Percentiles rank a stretch among this genome's conserved stretches.
These are phyloP conservation scores for Xestia c-nigrum DNA, from an alignment of 2,888 invertebrate species.

Conservation along the genomic window DNA sequence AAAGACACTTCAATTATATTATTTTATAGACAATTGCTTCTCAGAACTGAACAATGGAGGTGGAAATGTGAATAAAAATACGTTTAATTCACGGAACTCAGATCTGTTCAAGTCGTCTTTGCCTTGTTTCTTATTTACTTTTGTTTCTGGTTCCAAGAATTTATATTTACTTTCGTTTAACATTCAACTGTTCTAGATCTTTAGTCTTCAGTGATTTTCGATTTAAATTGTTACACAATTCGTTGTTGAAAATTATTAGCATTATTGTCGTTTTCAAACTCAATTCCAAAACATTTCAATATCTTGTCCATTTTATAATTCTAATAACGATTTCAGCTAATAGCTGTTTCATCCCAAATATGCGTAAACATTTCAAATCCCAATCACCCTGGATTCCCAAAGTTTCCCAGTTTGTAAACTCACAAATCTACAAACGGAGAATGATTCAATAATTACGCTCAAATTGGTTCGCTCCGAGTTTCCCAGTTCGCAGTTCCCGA, in stretches of 20 bases:
- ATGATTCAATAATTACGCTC: constrained; percentile 77
- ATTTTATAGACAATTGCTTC: not conserved
- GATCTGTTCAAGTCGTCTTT: not conserved
- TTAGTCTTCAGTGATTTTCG: not conserved
- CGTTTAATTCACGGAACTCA: not conserved
- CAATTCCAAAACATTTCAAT: constrained; percentile 11
- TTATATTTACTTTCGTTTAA: not conserved
- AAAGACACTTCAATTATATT: no score
- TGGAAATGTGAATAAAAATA: not conserved
- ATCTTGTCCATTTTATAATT: constrained; percentile 12
- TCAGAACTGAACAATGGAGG: not conserved
- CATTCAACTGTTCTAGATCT: not conserved
- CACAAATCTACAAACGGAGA: constrained; percentile 67
- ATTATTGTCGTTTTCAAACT: not conserved
- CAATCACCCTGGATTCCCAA: constrained; percentile 48
- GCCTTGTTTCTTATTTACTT: not conserved
- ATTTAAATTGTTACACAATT: not conserved
- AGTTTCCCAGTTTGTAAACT: constrained; percentile 57
- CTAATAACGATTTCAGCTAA: constrained; percentile 30
- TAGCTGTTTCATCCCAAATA: constrained; percentile 41
- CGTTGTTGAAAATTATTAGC: not conserved
- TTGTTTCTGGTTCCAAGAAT: not conserved
- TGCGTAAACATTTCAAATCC: constrained; percentile 51
- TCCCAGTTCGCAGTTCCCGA: constrained; percentile 57
- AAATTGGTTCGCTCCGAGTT: constrained; percentile 71